Percentiles rank a stretch among this genome's conserved stretches.
phyloP scores from a whole-genome alignment of 1,140 invertebrate genomes.

The Thaumetopoea pityocampa region DNA sequence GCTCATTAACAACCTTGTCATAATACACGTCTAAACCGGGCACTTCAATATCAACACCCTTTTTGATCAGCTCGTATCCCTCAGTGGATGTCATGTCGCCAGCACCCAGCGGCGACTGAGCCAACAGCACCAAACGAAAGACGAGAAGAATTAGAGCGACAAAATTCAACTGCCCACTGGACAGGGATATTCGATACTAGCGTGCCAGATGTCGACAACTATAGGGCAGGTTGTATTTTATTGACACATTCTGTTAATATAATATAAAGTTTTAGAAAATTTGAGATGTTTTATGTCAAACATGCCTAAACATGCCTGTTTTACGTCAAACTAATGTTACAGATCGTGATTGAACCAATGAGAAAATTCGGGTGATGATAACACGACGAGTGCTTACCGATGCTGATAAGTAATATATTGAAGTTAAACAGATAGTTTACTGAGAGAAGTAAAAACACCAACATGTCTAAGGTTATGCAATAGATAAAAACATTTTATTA shows the following conservation, averaged over 20 bases:
- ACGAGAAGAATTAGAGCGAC: constrained; percentile 68
- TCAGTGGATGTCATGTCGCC: constrained; percentile 71
- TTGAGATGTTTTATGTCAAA: constrained; percentile 16
- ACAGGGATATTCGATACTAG: constrained; percentile 71
- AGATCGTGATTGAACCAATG: constrained; percentile 11
- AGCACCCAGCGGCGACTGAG: constrained; percentile 42
- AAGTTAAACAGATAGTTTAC: constrained; percentile 8
- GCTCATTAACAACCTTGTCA: constrained; percentile 76
- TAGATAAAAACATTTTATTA: no score
- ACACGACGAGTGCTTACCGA: constrained; percentile 17
- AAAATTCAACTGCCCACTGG: constrained; percentile 57
- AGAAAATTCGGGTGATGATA: constrained; percentile 22
- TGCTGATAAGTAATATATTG: constrained; percentile 18
- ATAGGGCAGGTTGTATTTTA: constrained; percentile 43
- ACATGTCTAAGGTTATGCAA: not conserved
- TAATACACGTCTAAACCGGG: constrained; percentile 75
- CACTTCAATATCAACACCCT: constrained; percentile 66
- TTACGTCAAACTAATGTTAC: constrained; percentile 3
- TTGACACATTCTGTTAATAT: constrained; percentile 12
- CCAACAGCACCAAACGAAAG: constrained; percentile 37
- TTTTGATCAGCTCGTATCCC: constrained; percentile 69
- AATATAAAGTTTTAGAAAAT: constrained; percentile 1
- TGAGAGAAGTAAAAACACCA: not conserved
- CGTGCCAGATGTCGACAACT: constrained; percentile 65
- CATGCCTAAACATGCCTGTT: constrained; percentile 7